Percentiles rank a stretch among this genome's conserved stretches.
phyloP scores from a whole-genome alignment of 2,113 vertebrate species.

The Coracopsis vasa region DNA sequence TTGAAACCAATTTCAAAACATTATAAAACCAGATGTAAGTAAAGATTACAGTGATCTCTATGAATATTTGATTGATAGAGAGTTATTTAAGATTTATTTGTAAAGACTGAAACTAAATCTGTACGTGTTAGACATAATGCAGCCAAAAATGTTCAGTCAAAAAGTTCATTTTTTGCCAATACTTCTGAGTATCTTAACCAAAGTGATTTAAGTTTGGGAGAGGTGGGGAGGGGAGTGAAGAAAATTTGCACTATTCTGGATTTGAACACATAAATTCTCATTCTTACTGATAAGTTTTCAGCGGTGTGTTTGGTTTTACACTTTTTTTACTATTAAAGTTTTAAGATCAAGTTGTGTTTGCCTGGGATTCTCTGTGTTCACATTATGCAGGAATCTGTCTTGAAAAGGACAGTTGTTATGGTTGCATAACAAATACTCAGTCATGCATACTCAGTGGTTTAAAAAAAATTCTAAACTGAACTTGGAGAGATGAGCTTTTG shows the following conservation, averaged over 20 bases:
- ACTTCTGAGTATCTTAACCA: conserved; percentile 73
- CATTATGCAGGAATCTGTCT: neutral
- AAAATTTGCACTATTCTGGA: conserved; percentile 70
- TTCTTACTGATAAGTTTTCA: conserved; percentile 64
- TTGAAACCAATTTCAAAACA: neutral
- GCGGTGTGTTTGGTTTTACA: conserved; percentile 70
- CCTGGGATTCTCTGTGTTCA: neutral
- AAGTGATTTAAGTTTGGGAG: conserved; percentile 71
- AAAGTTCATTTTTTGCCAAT: conserved; percentile 73
- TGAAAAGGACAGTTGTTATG: conserved; percentile 8
- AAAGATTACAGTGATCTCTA: conserved; percentile 1
- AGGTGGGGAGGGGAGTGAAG: conserved; percentile 6
- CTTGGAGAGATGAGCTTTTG: neutral
- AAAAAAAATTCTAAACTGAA: neutral
- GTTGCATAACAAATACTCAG: neutral
- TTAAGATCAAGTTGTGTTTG: conserved; percentile 57
- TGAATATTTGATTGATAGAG: conserved; percentile 1
- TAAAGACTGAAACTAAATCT: conserved; percentile 65
- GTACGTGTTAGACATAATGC: conserved; percentile 65
- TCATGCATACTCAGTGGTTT: conserved; percentile 26
- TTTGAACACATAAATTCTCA: conserved; percentile 63
- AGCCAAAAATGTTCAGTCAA: conserved; percentile 67
- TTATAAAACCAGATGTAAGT: neutral
- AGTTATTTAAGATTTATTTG: conserved; percentile 66
- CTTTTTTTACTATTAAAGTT: conserved; percentile 83